Base-by-base conservation (phyloP, 2,113 vertebrate genomes). In the Vombatus ursinus region DNA sequence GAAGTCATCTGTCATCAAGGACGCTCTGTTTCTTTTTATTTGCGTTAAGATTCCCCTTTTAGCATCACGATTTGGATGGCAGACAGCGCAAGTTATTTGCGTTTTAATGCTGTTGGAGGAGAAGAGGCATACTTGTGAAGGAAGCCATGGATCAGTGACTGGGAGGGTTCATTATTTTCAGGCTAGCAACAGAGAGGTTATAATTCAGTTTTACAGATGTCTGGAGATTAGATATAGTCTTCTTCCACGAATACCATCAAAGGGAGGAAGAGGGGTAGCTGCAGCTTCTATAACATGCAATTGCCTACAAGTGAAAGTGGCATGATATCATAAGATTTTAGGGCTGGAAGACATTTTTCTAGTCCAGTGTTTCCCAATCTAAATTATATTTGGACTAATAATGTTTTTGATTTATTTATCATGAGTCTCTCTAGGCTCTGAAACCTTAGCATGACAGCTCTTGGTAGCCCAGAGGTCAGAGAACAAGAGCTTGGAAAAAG, bases 31-130 rank as follows among this genome's bases (percentile, higher is more conserved):
- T 96, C 52, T 90, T 84, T 84, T n/a, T 44, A 19, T 94, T 91
- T 44, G 7, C 61, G 84, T 91, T 91, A 57, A 96, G 93, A 90
- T 54, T 61, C 96, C 52, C 44, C 16, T 93, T 96, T 92, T 89
- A 90, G 89, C 89, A 84, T 3, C 90, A 44, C 28, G 44, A 94
- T 23, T 61, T 52, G 91, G 50, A 96, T 8, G 54, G n/a, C 3
- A 14, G 52, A 28, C 50, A 93, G 44, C 37, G n/a, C 25, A 94
- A 94, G 84, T 53, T 3, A 8, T 44, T 54, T 26, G 10, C 37
- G 14, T 53, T 92, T 92, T 53, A 61, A 92, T 50, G 49, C 93
- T 19, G 0, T 89, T 90, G 51, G 61, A 52, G 31, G 37, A 26
- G 84, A 5, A 37, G 37, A 8, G 54, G 53, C 44, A 44, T 11